phyloP scores from a whole-genome alignment of 1,140 invertebrate species.

The Batillaria attramentaria region DNA sequence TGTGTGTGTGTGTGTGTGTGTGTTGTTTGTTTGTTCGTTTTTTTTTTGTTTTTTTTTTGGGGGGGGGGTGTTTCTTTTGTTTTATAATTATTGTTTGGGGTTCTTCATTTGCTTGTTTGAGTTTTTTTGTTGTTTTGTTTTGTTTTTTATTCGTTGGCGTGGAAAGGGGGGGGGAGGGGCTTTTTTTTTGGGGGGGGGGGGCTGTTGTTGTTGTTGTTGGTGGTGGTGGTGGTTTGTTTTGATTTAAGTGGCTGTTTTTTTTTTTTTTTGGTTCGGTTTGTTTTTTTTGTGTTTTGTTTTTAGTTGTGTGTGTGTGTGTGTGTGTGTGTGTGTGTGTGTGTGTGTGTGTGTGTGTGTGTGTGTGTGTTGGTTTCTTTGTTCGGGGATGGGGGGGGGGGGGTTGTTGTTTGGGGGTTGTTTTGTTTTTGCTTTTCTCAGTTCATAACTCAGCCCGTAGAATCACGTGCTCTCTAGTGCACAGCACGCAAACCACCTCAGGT shows the following conservation, averaged over 20 bases:
- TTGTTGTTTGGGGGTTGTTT: not conserved
- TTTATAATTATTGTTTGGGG: too few species aligned
- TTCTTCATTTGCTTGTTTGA: not conserved
- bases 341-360: not conserved
- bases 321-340: not conserved
- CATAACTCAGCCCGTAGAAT: too few species aligned
- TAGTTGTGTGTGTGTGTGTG: not conserved
- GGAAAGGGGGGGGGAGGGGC: not conserved
- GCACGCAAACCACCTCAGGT: too few species aligned
- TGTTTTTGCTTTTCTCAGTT: not conserved
- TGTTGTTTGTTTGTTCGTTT: too few species aligned
- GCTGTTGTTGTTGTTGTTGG: not conserved
- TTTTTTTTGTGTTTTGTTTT: not conserved
- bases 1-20: not conserved
- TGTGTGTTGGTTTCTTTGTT: not conserved
- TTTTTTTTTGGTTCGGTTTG: too few species aligned
- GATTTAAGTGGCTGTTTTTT: not conserved
- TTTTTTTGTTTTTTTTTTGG: too few species aligned
- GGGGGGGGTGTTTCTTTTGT: too few species aligned
- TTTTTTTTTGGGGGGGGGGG: not conserved
- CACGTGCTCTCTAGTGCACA: too few species aligned
- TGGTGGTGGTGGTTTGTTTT: not conserved
- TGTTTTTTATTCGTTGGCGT: not conserved
- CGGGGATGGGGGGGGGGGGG: not conserved
- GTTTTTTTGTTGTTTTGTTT: not conserved